Evolutionary conservation across 2,113 vertebrate genomes (phyloP).

Genomic region (Nothocercus nigrocapillus): DNA sequence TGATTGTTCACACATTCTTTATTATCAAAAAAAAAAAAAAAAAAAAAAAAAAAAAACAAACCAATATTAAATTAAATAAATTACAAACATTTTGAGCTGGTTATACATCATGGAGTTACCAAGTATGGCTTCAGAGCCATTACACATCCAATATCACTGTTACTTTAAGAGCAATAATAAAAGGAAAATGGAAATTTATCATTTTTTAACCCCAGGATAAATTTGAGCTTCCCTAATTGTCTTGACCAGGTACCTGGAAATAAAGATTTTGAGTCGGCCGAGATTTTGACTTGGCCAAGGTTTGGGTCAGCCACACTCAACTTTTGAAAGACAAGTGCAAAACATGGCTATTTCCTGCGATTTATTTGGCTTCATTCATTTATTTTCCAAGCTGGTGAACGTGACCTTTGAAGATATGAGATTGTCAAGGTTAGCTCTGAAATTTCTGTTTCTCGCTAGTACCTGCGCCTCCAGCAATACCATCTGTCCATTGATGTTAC

Average conservation of each 20-base stretch:
- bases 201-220: background rate
- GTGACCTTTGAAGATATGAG: background rate
- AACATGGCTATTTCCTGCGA: background rate
- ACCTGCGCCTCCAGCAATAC: background rate
- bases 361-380: background rate
- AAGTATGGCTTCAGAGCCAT: background rate
- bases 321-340: background rate
- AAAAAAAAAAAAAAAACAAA: slow-evolving; percentile 59
- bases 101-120: slow-evolving; percentile 4
- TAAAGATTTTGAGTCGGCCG: background rate
- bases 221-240: background rate
- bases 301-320: rapidly evolving
- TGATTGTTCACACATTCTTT: slow-evolving; percentile 64
- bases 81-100: slow-evolving; percentile 71
- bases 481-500: background rate
- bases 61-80: slow-evolving; percentile 82
- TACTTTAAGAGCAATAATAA: background rate
- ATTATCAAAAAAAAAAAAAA: slow-evolving; percentile 78
- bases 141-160: background rate
- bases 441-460: background rate
- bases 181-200: background rate
- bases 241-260: background rate
- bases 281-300: background rate
- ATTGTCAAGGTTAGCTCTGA: background rate
- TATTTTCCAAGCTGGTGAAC: background rate